Conservation (phyloP, 2,797 vertebrate genomes). For the Uromys caudimaculatus region DNA sequence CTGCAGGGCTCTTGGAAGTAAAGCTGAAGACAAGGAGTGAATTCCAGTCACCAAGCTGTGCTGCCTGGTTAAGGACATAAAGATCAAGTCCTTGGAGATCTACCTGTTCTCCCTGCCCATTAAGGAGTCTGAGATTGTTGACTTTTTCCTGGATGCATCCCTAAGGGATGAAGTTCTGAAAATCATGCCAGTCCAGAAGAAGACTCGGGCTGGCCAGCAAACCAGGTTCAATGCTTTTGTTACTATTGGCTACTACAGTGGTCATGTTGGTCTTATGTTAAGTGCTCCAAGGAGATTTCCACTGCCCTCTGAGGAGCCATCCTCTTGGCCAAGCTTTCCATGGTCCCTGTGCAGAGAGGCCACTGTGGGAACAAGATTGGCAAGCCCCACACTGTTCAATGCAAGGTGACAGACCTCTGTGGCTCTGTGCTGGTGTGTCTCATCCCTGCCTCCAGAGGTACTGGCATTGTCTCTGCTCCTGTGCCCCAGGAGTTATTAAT, state of each 20-base stretch:
- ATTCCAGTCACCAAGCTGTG: not conserved
- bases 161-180: not conserved
- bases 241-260: not conserved
- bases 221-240: not conserved
- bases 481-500: not conserved
- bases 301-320: not conserved
- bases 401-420: not conserved
- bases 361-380: not conserved
- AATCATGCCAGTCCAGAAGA: not conserved
- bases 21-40: not conserved
- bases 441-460: not conserved
- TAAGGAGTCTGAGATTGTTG: not conserved
- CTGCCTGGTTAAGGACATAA: not conserved
- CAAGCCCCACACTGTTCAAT: not conserved
- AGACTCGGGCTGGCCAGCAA: not conserved
- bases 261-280: not conserved
- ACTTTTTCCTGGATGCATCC: not conserved
- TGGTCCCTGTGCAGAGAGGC: not conserved
- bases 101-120: not conserved
- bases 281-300: not conserved
- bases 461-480: not conserved
- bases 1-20: not conserved
- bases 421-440: not conserved
- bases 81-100: not conserved
- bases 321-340: not conserved